Conservation (phyloP, 2,888 invertebrate species). For the Stenodera caucasica region DNA sequence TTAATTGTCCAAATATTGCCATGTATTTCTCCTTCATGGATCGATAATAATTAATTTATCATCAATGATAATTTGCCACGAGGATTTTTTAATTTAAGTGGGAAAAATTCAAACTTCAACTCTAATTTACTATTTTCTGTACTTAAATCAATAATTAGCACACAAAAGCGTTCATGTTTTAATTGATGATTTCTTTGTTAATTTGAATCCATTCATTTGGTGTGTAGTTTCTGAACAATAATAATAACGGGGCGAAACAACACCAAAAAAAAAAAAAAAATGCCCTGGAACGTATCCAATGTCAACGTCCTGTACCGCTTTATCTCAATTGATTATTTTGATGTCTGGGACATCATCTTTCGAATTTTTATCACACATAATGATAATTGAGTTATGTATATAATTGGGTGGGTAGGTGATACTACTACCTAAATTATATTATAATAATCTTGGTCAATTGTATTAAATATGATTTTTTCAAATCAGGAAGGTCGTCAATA, state of each 20-base stretch:
- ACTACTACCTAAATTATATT: not conserved
- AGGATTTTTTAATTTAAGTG: too few relatives aligned
- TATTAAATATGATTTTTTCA: conserved; percentile 30
- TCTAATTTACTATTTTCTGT: not conserved
- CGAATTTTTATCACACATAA: too few relatives aligned
- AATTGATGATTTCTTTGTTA: not conserved
- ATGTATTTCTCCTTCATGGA: too few relatives aligned
- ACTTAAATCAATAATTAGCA: not conserved
- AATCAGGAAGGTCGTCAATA: conserved; percentile 24
- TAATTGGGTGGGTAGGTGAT: conserved; percentile 13
- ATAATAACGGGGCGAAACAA: too few relatives aligned
- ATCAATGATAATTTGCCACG: too few relatives aligned
- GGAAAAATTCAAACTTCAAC: too few relatives aligned
- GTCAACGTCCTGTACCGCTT: not conserved
- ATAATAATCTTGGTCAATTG: conserved; percentile 28
- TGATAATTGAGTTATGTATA: not conserved
- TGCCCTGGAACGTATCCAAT: conserved; percentile 4
- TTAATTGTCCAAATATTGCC: too few relatives aligned
- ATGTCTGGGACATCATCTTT: not conserved
- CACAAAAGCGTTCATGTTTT: not conserved
- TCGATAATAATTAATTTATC: too few relatives aligned
- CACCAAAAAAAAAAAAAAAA: not conserved
- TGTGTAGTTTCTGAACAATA: not conserved
- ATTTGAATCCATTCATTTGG: not conserved
- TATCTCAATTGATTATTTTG: not conserved